These are phyloP conservation scores for Nerophis ophidion DNA, from an alignment of 2,113 vertebrate genomes.

Conservation along the genomic window DNA sequence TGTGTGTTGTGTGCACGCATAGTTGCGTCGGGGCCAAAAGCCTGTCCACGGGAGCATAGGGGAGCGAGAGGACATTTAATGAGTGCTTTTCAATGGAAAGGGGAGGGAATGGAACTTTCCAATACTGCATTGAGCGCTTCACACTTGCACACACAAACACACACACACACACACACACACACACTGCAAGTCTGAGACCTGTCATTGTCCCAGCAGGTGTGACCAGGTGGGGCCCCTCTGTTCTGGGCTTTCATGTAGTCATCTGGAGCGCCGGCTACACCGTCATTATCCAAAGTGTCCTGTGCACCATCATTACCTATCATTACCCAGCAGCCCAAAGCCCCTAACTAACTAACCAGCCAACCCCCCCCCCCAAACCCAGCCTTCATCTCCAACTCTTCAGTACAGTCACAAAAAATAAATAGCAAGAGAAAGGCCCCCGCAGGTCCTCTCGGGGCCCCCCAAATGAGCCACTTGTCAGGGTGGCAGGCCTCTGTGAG, in stretches of 20 bases:
- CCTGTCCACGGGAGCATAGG: slow-evolving; percentile 59
- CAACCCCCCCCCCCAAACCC: slow-evolving; percentile 4
- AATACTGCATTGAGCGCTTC: slow-evolving; percentile 51
- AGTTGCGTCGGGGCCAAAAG: slow-evolving; percentile 59
- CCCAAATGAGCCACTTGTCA: slow-evolving; percentile 44
- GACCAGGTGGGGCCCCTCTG: slow-evolving; percentile 66
- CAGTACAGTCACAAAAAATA: slow-evolving; percentile 49
- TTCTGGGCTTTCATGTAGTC: slow-evolving; percentile 62
- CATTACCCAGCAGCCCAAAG: slow-evolving; percentile 55
- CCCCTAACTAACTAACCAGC: slow-evolving; percentile 18
- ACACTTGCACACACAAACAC: slow-evolving; percentile 25
- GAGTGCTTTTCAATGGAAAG: slow-evolving; percentile 68
- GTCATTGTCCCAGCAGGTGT: slow-evolving; percentile 72
- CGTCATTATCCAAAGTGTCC: slow-evolving; percentile 64
- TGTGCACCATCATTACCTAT: slow-evolving; percentile 63
- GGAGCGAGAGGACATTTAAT: slow-evolving; percentile 66
- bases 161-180: slow-evolving; percentile 31
- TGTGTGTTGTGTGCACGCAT: slow-evolving; percentile 32
- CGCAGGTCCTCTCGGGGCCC: slow-evolving; percentile 35
- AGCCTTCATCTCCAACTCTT: slow-evolving; percentile 9
- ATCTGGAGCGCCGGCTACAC: slow-evolving; percentile 61
- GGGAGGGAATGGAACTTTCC: slow-evolving; percentile 64
- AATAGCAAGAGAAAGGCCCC: slow-evolving; percentile 56
- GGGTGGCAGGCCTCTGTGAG: slow-evolving; percentile 39
- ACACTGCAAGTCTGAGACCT: slow-evolving; percentile 52